Evolutionary conservation across 2,888 invertebrate species (phyloP).

Genomic region (Oligia latruncula): DNA sequence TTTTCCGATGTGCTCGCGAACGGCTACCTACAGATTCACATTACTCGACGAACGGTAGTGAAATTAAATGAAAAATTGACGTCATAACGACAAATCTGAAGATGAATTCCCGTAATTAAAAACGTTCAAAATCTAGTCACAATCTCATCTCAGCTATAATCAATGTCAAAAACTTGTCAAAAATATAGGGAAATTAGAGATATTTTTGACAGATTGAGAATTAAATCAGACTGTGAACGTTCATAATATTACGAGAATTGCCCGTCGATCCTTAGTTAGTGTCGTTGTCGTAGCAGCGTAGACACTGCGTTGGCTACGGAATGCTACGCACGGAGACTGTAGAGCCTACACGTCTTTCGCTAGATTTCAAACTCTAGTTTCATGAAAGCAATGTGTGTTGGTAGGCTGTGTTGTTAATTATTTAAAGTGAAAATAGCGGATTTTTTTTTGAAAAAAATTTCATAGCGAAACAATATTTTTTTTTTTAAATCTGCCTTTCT

Average conservation of each 20-base stretch:
- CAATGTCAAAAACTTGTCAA: too few species aligned
- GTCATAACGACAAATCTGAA: not conserved
- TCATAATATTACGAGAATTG: too few species aligned
- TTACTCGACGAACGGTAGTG: not conserved
- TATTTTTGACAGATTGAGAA: too few species aligned
- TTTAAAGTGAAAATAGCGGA: not conserved
- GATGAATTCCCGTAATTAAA: too few species aligned
- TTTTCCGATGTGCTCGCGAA: not conserved
- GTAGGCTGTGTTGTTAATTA: not conserved
- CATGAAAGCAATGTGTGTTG: not conserved
- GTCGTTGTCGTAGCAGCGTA: slow-evolving; percentile 7
- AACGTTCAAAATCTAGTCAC: too few species aligned
- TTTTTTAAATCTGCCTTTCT: not conserved
- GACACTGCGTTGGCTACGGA: slow-evolving; percentile 3
- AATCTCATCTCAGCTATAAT: too few species aligned
- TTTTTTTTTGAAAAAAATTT: too few species aligned
- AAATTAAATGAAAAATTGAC: not conserved
- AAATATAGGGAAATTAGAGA: too few species aligned
- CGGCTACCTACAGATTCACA: not conserved
- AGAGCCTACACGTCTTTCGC: not conserved
- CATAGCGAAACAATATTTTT: too few species aligned
- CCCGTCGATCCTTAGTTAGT: too few species aligned
- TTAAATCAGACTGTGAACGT: too few species aligned
- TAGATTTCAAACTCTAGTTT: not conserved
- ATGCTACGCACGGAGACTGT: not conserved